Evolutionary conservation across 2,797 vertebrate species (phyloP).

Genomic region (Pipistrellus pygmaeus): DNA sequence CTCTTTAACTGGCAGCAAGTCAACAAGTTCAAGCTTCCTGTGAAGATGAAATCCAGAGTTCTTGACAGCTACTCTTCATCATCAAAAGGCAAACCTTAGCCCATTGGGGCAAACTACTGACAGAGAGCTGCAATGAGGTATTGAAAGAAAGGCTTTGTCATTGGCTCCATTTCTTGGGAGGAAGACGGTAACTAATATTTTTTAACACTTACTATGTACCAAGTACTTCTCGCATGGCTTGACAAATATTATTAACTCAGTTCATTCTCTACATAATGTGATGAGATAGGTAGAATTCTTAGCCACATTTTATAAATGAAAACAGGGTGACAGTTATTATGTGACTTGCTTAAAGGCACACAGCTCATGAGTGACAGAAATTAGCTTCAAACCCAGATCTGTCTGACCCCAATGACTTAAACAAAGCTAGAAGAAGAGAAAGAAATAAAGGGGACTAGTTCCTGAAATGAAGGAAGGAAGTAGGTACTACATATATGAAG

Average conservation of each 20-base stretch:
- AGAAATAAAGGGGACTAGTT: not conserved
- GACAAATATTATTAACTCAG: conserved; percentile 23
- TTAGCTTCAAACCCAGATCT: conserved; percentile 27
- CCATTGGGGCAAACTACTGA: not conserved
- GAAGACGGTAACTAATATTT: not conserved
- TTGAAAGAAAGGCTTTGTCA: conserved; percentile 19
- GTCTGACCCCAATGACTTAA: conserved; percentile 11
- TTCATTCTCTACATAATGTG: conserved; percentile 34
- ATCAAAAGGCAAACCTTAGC: conserved; percentile 31
- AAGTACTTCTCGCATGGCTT: not conserved
- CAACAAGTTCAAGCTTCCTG: conserved; percentile 69
- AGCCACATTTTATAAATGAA: conserved; percentile 48
- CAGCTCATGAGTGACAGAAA: conserved; percentile 26
- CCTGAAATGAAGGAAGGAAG: not conserved
- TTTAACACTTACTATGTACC: not conserved
- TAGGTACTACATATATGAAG: not conserved
- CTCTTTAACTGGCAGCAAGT: conserved; percentile 64
- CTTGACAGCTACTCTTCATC: not conserved
- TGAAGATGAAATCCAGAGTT: conserved; percentile 35
- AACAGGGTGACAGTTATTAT: not conserved
- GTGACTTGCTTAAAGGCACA: conserved; percentile 48
- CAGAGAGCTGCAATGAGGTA: not conserved
- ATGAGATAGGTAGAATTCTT: conserved; percentile 4
- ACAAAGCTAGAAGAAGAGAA: not conserved
- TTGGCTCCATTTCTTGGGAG: not conserved